Percentiles rank a stretch among this genome's conserved stretches.
Conservation (phyloP, 2,113 vertebrate genomes). For the rabbit (Oryctolagus cuniculus) region DNA sequence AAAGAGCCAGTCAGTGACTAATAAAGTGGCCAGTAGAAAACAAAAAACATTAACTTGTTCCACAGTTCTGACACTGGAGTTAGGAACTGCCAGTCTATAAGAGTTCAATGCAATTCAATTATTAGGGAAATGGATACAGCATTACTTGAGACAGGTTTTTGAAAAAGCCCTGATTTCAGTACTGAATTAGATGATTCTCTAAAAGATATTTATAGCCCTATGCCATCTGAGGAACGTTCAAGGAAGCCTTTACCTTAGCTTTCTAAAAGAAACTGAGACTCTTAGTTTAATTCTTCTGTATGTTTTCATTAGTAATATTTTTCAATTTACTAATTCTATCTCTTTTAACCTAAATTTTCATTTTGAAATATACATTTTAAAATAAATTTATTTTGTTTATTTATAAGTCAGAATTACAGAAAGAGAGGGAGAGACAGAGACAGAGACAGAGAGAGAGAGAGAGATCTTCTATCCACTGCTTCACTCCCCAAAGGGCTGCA, state of each 20-base stretch:
- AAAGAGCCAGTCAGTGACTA: not conserved
- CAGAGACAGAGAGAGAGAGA: too few species aligned
- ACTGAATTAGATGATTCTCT: not conserved
- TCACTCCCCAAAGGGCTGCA: too few species aligned
- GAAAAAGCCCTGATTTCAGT: slow-evolving; percentile 6
- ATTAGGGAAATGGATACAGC: not conserved
- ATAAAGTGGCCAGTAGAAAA: not conserved
- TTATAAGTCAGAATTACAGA: too few species aligned
- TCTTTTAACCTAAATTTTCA: slow-evolving; percentile 17
- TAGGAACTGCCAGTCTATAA: not conserved
- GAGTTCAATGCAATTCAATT: not conserved
- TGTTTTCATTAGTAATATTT: slow-evolving; percentile 36
- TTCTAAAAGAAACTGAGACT: not conserved
- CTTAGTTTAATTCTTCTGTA: not conserved
- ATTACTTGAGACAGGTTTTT: slow-evolving; percentile 49
- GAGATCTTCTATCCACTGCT: too few species aligned
- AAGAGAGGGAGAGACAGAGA: too few species aligned
- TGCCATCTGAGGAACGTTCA: not conserved
- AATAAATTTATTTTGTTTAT: too few species aligned
- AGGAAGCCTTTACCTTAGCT: not conserved
- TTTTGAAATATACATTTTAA: not conserved
- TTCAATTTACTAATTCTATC: not conserved
- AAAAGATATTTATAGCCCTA: slow-evolving; percentile 15
- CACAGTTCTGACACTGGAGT: not conserved
- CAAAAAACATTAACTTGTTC: not conserved